Evolutionary conservation across 2,113 vertebrate genomes (phyloP), one percentile per base, ranked within the genome.

Genomic region (Cyprinus carpio): DNA sequence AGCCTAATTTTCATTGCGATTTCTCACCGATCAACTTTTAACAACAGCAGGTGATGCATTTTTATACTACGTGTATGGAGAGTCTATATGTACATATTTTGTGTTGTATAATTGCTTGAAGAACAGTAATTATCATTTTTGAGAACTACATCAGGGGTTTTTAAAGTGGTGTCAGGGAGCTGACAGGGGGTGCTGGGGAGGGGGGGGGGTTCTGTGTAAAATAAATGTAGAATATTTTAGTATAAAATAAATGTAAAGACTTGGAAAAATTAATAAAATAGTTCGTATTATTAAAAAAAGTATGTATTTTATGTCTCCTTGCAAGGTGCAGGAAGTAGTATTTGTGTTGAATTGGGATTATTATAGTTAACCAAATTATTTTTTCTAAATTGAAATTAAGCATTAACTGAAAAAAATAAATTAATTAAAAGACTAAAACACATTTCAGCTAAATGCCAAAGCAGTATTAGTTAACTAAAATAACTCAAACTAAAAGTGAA

Each of bases 1-100:
- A 87, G 43, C 86, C 85, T 20, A 78, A 77, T 20, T 88, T 95
- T 87, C 92, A 95, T 62, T 94, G 93, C 8, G 92, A 95, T 78
- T 95, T 95, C 87, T 95, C 95, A 40, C 91, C 93, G 7, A 92
- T 94, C 87, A 89, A 93, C 49, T 94, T 95, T 77, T 95, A 91
- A 95, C 10, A 72, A 31, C 9, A 86, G 62, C 43, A 86, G 78
- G 84, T 86, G 46, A 82, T 49, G 76, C 58, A 13, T 37, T 2
- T 62, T 25, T 25, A 4, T 25, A 62, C 31, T 6, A 0, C 40
- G 20, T 40, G 20, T 6, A 40, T 72, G 34, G 10, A 40, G 31
- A 37, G 67, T 71, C 16, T 69, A 2, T 71, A 23, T 71, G 15
- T 3, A 8, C 27, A 67, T 31, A 23, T 12, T 37, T 5, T 10